Conservation (phyloP, 2,888 invertebrate species). For the Chrysomela aeneicollis region DNA sequence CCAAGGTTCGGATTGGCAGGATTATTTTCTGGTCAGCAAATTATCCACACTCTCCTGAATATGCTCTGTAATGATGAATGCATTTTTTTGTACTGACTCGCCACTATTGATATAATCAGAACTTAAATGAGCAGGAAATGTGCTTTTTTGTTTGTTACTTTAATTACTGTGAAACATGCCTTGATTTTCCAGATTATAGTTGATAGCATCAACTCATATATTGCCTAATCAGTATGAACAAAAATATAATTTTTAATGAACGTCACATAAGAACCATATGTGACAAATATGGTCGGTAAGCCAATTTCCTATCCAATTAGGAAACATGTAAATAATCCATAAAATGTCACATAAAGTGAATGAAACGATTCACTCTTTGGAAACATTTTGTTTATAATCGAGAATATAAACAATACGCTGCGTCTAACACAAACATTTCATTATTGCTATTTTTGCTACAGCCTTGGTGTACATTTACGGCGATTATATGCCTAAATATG, state of each 20-base stretch:
- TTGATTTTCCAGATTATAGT: background rate
- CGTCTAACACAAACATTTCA: slow-evolving; percentile 35
- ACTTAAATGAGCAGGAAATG: too few relatives aligned
- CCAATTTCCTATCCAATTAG: slow-evolving; percentile 17
- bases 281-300: background rate
- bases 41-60: too few relatives aligned
- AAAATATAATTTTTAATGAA: background rate
- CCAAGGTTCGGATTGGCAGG: too few relatives aligned
- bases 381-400: slow-evolving; percentile 36
- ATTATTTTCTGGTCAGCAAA: too few relatives aligned
- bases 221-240: background rate
- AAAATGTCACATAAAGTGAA: slow-evolving; percentile 29
- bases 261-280: too few relatives aligned
- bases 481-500: slow-evolving; percentile 34
- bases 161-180: too few relatives aligned
- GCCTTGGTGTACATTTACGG: slow-evolving; percentile 40
- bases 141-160: too few relatives aligned
- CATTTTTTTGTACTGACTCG: too few relatives aligned
- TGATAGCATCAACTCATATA: background rate
- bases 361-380: slow-evolving; percentile 17
- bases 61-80: too few relatives aligned
- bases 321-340: slow-evolving; percentile 13
- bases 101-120: too few relatives aligned
- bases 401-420: slow-evolving; percentile 35
- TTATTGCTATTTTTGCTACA: slow-evolving; percentile 37